Evolutionary conservation across 2,888 invertebrate species (phyloP).

Genomic region (Cerastis leucographa): DNA sequence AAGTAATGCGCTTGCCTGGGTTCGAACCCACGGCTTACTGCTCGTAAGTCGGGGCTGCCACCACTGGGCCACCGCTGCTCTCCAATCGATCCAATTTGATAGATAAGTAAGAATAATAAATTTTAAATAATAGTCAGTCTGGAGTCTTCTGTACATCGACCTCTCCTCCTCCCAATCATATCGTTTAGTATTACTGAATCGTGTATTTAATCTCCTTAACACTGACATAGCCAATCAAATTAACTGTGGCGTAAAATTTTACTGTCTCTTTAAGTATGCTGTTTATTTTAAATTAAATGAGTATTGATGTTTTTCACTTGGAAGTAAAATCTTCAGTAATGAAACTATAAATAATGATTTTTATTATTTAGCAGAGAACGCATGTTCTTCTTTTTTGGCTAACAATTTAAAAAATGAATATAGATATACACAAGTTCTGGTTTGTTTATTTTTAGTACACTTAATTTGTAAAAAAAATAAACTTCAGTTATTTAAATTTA

Average conservation of each 20-base stretch:
- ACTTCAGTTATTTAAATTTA: too few species aligned
- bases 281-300: conserved; percentile 45
- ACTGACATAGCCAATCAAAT: conserved; percentile 44
- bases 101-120: conserved; percentile 5
- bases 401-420: neutral
- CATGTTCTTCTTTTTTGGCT: too few species aligned
- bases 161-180: neutral
- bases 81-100: neutral
- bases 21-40: too few species aligned
- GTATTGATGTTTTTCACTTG: conserved; percentile 25
- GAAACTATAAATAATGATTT: too few species aligned
- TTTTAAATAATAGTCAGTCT: conserved; percentile 12
- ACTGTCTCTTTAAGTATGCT: conserved; percentile 35
- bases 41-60: too few species aligned
- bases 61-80: too few species aligned
- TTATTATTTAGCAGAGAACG: too few species aligned
- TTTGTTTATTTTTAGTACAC: neutral
- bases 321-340: conserved; percentile 17
- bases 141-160: conserved; percentile 26
- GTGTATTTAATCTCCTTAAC: conserved; percentile 31
- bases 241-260: conserved; percentile 45
- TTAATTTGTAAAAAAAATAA: too few species aligned
- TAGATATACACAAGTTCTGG: neutral
- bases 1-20: too few species aligned
- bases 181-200: conserved; percentile 26